Evolutionary conservation across 1,140 invertebrate genomes (phyloP), one percentile per base, ranked within the genome.

Genomic region (Psix sp.): DNA sequence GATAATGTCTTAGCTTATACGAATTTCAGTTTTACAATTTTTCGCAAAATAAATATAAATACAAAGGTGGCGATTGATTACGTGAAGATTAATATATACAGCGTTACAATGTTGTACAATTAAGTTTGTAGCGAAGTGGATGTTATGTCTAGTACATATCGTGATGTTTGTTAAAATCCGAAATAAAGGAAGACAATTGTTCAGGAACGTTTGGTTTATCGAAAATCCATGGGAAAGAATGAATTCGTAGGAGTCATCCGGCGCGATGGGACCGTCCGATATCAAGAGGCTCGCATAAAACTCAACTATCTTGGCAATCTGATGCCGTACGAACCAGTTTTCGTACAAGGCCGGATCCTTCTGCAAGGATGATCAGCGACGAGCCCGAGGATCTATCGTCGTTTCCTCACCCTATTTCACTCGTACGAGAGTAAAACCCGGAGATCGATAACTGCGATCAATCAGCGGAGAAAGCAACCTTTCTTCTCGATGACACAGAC

Each of bases 281-380:
- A 84, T 56, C 74, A 59, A 63, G 70, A 59, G 56, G 43, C 74
- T 51, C 79, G 80, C 78, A 84, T 84, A 86, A 85, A 84, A 84
- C 79, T 80, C 75, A 57, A 66, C 77, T 86, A 86, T 86, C 84
- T 86, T 84, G 63, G 82, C 84, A 81, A 85, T 85, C 83, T 83
- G 83, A 84, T 81, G 82, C 82, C 78, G 80, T 76, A 79, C 83
- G 82, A 85, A 86, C 83, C 83, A 86, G 84, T 86, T 85, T 82
- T 82, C 80, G 82, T 82, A 71, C 68, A 63, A 73, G 74, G 73
- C 73, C 70, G 76, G 74, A 81, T 80, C 75, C 65, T 80, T 74
- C 75, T 75, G 74, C 65, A 26, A 72, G 68, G 63, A 77, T 77
- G 68, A 74, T 52, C 72, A 56, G 54, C 59, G 51, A 76, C 56